These are phyloP conservation scores for Cheilosia soror DNA, from an alignment of 2,888 invertebrate genomes.

Conservation along the genomic window DNA sequence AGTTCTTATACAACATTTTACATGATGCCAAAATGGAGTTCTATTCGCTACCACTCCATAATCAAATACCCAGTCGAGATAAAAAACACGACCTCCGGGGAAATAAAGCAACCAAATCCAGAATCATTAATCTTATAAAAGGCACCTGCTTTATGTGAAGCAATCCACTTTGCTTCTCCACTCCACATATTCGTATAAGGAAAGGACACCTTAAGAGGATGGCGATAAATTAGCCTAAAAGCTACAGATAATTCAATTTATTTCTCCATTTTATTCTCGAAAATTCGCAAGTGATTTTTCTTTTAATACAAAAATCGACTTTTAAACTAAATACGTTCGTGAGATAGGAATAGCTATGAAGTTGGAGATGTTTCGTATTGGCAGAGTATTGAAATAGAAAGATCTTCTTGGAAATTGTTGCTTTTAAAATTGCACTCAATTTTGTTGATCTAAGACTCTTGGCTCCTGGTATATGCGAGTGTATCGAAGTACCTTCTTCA, in stretches of 20 bases:
- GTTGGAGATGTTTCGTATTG: too few species aligned
- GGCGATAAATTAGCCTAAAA: slow-evolving; percentile 73
- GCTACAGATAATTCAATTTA: slow-evolving; percentile 74
- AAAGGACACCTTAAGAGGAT: slow-evolving; percentile 35
- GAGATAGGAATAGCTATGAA: too few species aligned
- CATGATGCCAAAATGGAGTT: slow-evolving; percentile 53
- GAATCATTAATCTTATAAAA: slow-evolving; percentile 71
- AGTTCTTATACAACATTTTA: slow-evolving; percentile 41
- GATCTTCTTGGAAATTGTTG: too few species aligned
- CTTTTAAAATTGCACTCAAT: too few species aligned
- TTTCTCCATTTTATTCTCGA: slow-evolving; percentile 43
- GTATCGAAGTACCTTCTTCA: too few species aligned
- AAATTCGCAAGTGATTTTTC: neutral
- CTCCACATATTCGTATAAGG: neutral
- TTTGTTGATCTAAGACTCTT: too few species aligned
- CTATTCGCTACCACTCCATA: slow-evolving; percentile 27
- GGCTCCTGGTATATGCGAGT: too few species aligned
- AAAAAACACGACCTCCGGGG: slow-evolving; percentile 25
- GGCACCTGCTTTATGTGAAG: slow-evolving; percentile 68
- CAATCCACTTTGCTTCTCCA: slow-evolving; percentile 54
- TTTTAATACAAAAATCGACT: slow-evolving; percentile 45
- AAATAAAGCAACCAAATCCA: slow-evolving; percentile 68
- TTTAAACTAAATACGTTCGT: neutral
- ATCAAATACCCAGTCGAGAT: slow-evolving; percentile 18
- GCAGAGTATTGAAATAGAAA: too few species aligned